phyloP scores from a whole-genome alignment of 2,113 vertebrate species.

The Ammodytes marinus region DNA sequence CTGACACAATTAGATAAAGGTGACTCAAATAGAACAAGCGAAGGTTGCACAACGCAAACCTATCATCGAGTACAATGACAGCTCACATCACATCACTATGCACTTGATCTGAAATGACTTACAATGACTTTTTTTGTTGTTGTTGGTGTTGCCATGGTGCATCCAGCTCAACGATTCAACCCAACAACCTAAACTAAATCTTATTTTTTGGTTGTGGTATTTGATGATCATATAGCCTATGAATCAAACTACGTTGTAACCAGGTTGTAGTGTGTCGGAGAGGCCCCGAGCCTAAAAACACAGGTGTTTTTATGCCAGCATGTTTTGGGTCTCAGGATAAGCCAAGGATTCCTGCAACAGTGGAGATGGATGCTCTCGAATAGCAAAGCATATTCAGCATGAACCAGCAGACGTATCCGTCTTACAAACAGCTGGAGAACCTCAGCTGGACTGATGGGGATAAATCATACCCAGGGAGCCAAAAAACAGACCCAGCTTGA shows the following conservation, averaged over 20 bases:
- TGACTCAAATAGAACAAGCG: slow-evolving; percentile 3
- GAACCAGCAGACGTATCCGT: slow-evolving; percentile 73
- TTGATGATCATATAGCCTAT: background rate
- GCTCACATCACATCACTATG: background rate
- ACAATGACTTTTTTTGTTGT: background rate
- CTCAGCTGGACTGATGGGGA: slow-evolving; percentile 71
- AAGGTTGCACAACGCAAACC: background rate
- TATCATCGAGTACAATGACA: background rate
- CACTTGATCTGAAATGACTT: background rate
- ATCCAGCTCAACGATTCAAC: background rate
- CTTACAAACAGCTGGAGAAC: slow-evolving; percentile 80
- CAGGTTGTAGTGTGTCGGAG: background rate
- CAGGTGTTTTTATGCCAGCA: slow-evolving; percentile 19
- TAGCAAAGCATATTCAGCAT: slow-evolving; percentile 70
- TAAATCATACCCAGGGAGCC: slow-evolving; percentile 76
- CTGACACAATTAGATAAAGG: slow-evolving; percentile 29
- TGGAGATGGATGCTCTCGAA: slow-evolving; percentile 62
- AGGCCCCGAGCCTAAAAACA: slow-evolving; percentile 18
- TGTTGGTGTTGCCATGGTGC: background rate
- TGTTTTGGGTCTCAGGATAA: slow-evolving; percentile 63
- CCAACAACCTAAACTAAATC: background rate
- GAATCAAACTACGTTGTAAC: background rate
- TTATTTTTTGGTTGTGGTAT: background rate
- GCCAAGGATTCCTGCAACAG: slow-evolving; percentile 42
- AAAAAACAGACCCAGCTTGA: slow-evolving; percentile 81